These are phyloP conservation scores for Haliclona indistincta DNA, from an alignment of 37 sponge, comb jelly and placozoan genomes.

Conservation along the genomic window DNA sequence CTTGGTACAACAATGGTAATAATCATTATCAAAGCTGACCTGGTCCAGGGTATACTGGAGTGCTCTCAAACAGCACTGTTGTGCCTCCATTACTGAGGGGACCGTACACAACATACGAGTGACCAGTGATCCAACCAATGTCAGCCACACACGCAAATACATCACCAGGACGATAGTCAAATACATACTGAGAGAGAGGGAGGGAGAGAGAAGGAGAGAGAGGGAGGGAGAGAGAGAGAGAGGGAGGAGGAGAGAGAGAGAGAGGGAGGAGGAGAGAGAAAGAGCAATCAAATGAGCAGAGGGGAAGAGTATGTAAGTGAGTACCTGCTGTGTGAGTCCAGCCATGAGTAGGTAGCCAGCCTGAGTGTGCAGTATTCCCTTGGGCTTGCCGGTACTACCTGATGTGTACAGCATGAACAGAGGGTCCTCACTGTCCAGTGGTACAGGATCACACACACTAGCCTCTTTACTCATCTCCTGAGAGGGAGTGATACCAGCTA, in stretches of 20 bases:
- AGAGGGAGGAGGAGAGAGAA: slow-evolving; percentile 4
- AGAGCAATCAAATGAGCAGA: background rate
- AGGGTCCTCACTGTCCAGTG: slow-evolving; percentile 91
- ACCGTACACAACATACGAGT: slow-evolving; percentile 92
- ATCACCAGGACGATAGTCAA: slow-evolving; percentile 91
- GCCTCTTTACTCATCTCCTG: slow-evolving; percentile 84
- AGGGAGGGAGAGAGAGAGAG: background rate
- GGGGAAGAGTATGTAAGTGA: background rate
- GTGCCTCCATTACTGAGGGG: slow-evolving; percentile 93
- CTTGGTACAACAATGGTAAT: no score
- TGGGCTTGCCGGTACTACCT: slow-evolving; percentile 95
- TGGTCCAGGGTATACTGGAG: slow-evolving; percentile 87
- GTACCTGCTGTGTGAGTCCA: slow-evolving; percentile 85
- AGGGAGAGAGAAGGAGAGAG: background rate
- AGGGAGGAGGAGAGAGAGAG: background rate
- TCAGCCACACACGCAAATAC: slow-evolving; percentile 97
- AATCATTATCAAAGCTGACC: slow-evolving; percentile 65
- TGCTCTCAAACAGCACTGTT: slow-evolving; percentile 89
- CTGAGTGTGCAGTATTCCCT: slow-evolving; percentile 93
- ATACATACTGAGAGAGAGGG: slow-evolving; percentile 62
- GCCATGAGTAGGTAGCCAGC: slow-evolving; percentile 95
- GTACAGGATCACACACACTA: slow-evolving; percentile 70
- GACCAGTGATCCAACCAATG: slow-evolving; percentile 98
- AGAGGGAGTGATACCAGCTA: background rate
- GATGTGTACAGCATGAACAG: slow-evolving; percentile 96